phyloP scores from a whole-genome alignment of 2,113 vertebrate species.

The Aythya baeri region DNA sequence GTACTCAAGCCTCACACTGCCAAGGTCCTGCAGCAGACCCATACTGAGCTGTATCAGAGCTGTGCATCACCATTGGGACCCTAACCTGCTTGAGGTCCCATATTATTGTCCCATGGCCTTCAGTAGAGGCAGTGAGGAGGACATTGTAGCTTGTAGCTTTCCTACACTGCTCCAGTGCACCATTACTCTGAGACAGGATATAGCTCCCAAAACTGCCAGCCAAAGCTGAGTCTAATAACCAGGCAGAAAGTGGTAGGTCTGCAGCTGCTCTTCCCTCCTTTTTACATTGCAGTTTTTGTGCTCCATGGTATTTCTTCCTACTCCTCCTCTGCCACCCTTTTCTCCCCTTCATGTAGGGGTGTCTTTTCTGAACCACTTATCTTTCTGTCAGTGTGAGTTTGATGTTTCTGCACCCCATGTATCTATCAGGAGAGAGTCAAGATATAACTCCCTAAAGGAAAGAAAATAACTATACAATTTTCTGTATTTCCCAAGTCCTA shows the following conservation, averaged over 20 bases:
- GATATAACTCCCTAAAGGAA: neutral
- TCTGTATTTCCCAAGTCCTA: neutral
- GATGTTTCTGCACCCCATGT: neutral
- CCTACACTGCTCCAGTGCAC: neutral
- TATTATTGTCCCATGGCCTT: neutral
- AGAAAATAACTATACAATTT: neutral
- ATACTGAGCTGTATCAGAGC: neutral
- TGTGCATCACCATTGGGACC: neutral
- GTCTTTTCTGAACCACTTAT: neutral
- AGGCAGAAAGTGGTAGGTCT: neutral
- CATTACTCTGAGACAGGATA: neutral
- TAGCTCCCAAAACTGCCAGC: neutral
- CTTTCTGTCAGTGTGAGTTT: rapidly evolving
- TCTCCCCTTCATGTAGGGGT: rapidly evolving
- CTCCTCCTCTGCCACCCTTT: neutral
- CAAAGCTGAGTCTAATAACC: neutral
- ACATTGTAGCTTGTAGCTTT: neutral
- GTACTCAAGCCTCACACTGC: neutral
- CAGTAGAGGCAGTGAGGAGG: neutral
- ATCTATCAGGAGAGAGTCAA: neutral
- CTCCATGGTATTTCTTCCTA: neutral
- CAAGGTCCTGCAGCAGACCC: neutral
- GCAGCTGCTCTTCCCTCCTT: neutral
- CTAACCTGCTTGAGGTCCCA: neutral
- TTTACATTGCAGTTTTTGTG: neutral